phyloP scores from a whole-genome alignment of 2,888 invertebrate species.

The Nemurella pictetii region DNA sequence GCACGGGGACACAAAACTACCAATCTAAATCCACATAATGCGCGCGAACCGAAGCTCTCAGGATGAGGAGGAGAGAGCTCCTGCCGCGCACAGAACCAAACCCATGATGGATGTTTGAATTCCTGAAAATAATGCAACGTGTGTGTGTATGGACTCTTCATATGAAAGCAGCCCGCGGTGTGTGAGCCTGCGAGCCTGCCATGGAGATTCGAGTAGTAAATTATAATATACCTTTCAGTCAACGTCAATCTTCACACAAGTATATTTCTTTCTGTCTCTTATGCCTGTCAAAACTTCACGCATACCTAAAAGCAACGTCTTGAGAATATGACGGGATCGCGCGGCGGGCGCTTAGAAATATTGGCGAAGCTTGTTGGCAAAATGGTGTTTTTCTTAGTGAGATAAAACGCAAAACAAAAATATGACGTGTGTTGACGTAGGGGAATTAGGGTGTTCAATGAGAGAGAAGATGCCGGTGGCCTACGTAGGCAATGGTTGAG shows the following conservation, averaged over 20 bases:
- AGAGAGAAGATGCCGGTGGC: no score
- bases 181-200: neutral
- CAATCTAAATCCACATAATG: conserved; percentile 2
- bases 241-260: conserved; percentile 15
- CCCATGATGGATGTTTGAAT: conserved; percentile 4
- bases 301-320: neutral
- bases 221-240: conserved; percentile 21
- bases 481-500: no score
- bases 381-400: neutral
- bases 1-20: neutral
- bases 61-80: neutral
- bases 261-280: conserved; percentile 1
- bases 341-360: neutral
- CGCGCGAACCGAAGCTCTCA: neutral
- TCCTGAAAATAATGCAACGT: conserved; percentile 11
- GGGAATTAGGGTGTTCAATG: neutral
- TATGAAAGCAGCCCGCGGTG: neutral
- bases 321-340: neutral
- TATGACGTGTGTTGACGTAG: neutral
- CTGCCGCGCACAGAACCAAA: neutral
- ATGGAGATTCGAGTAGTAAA: neutral
- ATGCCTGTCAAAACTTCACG: neutral
- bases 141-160: neutral
- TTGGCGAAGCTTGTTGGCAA: neutral
- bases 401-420: neutral